These are phyloP conservation scores for Caenorhabditis uteleia DNA, from an alignment of 2,888 invertebrate genomes.

Conservation along the genomic window DNA sequence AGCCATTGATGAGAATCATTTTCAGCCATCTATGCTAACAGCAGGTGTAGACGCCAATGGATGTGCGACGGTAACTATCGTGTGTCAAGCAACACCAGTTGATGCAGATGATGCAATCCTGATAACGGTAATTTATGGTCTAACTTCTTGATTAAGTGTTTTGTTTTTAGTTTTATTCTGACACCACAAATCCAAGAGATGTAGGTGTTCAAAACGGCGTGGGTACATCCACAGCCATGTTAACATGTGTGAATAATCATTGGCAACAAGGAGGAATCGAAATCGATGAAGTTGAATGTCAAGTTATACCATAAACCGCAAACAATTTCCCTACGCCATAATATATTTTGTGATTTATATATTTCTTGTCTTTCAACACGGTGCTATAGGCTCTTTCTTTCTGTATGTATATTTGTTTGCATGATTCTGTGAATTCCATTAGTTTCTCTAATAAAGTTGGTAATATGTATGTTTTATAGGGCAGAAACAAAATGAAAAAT, in stretches of 20 bases:
- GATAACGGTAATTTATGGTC: constrained; percentile 17
- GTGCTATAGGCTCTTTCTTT: no score
- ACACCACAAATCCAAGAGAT: constrained; percentile 13
- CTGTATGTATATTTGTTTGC: no score
- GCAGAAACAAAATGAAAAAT: no score
- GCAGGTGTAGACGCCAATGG: constrained; percentile 3
- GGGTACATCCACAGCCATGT: constrained; percentile 8
- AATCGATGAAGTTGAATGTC: constrained; percentile 29
- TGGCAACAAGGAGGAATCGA: constrained; percentile 19
- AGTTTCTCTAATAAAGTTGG: no score
- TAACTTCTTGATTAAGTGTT: background rate
- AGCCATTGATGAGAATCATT: background rate
- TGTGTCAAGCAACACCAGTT: constrained; percentile 12
- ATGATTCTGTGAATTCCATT: no score
- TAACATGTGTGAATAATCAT: constrained; percentile 15
- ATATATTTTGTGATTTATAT: no score
- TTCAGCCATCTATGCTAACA: constrained; percentile 9
- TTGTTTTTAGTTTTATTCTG: constrained; percentile 22
- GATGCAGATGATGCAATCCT: constrained; percentile 16
- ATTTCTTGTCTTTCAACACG: no score
- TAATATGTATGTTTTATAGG: no score
- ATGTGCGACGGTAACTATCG: constrained; percentile 11
- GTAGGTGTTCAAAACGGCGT: constrained; percentile 11
- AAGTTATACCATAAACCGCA: constrained; percentile 17
- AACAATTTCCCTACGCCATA: no score